Base-by-base conservation (phyloP, 2,113 vertebrate species). In the Centropus bengalensis region DNA sequence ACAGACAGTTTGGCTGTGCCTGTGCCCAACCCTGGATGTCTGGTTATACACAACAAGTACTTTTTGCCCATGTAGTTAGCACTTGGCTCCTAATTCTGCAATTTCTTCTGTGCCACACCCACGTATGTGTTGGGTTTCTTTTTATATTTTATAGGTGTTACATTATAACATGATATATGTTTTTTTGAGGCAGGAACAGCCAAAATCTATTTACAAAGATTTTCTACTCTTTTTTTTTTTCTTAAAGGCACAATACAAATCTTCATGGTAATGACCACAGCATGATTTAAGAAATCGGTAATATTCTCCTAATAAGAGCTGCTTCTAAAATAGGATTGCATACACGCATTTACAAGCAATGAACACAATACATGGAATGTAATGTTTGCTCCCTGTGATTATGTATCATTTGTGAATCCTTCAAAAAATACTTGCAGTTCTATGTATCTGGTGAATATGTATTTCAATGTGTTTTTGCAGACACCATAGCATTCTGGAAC, bases 21-120 rank as follows among this genome's bases (percentile, higher is more conserved):
- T 75, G 47, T 33, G 45, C 59, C 32, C 0, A 1, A n/a, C 3
- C 40, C 20, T 38, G 36, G n/a, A 56, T 19, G 14, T 10, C 21
- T 28, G 16, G 33, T 30, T 40, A 66, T 3, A 62, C 2, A 1
- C 62, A 13, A 40, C 8, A 7, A 0, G 0, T 38, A 38, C 38
- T 64, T 76, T 49, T 52, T 58, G 33, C 38, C 55, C 3, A 1
- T 4, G 16, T 12, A 52, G n/a, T 63, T 60, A 79, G 23, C n/a
- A n/a, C 58, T 76, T 82, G 22, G 21, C 55, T 90, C 21, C 59
- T 54, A 64, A 56, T 80, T 60, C 20, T 63, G 13, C 12, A 44
- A 18, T 51, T 47, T 82, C 49, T 78, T 74, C 81, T 67, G 55
- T 30, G 54, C 23, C 66, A 54, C 26, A 66, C 77, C 33, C 21